Base-by-base conservation (phyloP, 2,113 vertebrate species). In the Cyphomyrus discorhynchus region DNA sequence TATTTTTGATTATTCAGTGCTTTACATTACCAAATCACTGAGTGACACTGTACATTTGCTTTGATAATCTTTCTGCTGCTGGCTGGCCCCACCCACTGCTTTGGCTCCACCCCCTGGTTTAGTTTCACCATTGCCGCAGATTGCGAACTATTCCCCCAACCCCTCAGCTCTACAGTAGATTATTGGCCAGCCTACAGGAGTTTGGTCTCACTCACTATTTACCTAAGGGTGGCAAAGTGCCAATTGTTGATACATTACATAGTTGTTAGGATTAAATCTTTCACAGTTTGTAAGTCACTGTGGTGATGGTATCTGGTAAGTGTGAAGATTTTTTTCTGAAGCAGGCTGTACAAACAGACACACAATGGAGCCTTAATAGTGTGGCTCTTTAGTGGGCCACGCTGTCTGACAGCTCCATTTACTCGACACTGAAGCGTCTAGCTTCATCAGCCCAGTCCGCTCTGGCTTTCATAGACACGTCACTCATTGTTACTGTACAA, bases 191-290 rank as follows among this genome's bases (percentile, higher is more conserved):
- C 96, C 96, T 97, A 94, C 89, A 0, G 93, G 93, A 96, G 96
- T 97, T 96, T 97, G 95, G 95, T 95, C 93, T 95, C 92, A 91
- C 94, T 94, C 94, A 95, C 94, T 96, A 95, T 96, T 93, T 92
- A 92, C 94, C 92, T 93, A 90, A 74, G 93, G 95, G 95, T 95
- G 94, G 94, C 93, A 96, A 96, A 95, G 95, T 94, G 94, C 94
- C 96, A 96, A 97, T 96, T 95, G 96, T 94, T 96, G 94, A 96
- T 96, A 96, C 94, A 96, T 96, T 97, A 96, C 95, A 96, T 97
- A 97, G 97, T 96, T 97, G 95, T 96, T 96, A 95, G 96, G 95
- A 96, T 98, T 96, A 97, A 93, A 96, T 96, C 94, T 95, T 95
- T 95, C 94, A 95, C 95, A 95, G 95, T 95, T 96, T 94, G 92